Evolutionary conservation across 2,113 vertebrate genomes (phyloP).

Genomic region (Neotragus moschatus): DNA sequence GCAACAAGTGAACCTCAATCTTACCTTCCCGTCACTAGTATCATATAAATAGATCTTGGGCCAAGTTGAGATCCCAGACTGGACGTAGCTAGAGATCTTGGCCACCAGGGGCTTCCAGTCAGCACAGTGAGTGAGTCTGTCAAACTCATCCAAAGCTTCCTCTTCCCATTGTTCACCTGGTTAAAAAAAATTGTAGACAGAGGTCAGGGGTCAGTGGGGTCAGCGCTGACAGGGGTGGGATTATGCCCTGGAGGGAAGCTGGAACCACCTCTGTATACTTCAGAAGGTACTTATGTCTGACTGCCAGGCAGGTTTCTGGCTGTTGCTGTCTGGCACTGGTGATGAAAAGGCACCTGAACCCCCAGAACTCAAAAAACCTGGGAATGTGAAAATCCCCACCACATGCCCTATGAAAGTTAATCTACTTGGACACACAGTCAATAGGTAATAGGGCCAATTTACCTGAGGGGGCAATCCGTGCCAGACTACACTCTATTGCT

Average conservation of each 20-base stretch:
- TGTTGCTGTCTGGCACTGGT: background rate
- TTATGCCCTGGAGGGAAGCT: background rate
- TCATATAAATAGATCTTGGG: slow-evolving; percentile 87
- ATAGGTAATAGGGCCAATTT: background rate
- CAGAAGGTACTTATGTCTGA: background rate
- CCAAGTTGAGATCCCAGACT: slow-evolving; percentile 81
- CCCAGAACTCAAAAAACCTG: background rate
- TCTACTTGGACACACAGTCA: background rate
- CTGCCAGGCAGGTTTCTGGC: background rate
- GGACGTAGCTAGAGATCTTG: slow-evolving; percentile 89
- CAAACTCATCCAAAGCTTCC: slow-evolving; percentile 87
- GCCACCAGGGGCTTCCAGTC: slow-evolving; percentile 88
- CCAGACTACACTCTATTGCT: slow-evolving; percentile 92
- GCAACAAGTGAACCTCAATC: background rate
- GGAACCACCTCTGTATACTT: background rate
- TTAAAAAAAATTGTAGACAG: background rate
- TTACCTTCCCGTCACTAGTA: slow-evolving; percentile 77
- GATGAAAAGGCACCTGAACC: background rate
- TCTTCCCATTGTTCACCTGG: slow-evolving; percentile 86
- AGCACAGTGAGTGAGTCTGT: slow-evolving; percentile 85
- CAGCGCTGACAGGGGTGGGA: background rate
- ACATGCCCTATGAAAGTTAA: background rate
- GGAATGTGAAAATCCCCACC: background rate
- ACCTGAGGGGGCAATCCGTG: slow-evolving; percentile 86
- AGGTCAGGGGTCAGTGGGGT: background rate